Percentiles rank a stretch among this genome's conserved stretches.
Evolutionary conservation across 1,140 invertebrate species (phyloP).

Genomic region (Sitobion miscanthi): DNA sequence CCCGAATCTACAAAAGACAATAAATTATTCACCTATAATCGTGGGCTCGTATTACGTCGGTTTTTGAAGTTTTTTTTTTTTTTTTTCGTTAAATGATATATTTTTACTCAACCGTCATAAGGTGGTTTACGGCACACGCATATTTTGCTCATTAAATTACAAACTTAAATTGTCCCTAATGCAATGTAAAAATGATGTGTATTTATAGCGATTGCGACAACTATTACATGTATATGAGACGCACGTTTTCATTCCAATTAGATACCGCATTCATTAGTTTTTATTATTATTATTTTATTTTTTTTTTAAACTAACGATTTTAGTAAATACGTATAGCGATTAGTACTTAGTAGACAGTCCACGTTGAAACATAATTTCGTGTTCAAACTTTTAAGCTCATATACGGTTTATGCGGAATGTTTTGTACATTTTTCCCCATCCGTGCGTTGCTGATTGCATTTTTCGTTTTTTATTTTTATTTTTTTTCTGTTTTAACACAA

Average conservation of each 20-base stretch:
- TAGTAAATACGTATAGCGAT: neutral
- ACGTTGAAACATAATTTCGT: conserved; percentile 10
- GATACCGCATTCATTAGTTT: conserved; percentile 2
- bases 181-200: neutral
- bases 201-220: neutral
- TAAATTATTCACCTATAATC: neutral
- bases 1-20: neutral
- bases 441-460: neutral
- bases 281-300: neutral
- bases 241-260: neutral
- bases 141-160: neutral
- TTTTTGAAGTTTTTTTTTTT: neutral
- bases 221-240: neutral
- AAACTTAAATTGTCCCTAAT: neutral
- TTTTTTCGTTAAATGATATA: neutral
- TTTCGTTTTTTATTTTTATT: neutral
- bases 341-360: conserved; percentile 6
- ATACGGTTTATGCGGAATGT: neutral
- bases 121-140: neutral
- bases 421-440: neutral
- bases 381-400: conserved; percentile 2
- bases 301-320: neutral
- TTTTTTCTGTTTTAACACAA: neutral
- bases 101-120: neutral
- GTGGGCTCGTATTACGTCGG: neutral